These are phyloP conservation scores for Sus cebifrons DNA, from an alignment of 2,797 vertebrate genomes.

Conservation along the genomic window DNA sequence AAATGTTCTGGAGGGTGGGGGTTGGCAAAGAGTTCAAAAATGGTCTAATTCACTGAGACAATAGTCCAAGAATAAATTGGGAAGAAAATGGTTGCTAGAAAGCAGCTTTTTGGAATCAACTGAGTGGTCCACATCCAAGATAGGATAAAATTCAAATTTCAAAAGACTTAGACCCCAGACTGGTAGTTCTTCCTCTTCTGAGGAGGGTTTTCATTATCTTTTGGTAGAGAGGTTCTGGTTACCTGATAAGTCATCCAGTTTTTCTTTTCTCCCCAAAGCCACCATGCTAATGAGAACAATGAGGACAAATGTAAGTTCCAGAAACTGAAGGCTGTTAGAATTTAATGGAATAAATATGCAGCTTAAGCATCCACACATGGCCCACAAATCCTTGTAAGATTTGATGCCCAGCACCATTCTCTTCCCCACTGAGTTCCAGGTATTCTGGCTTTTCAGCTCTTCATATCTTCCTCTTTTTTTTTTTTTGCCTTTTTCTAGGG, in stretches of 20 bases:
- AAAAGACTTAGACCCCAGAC: conserved; percentile 21
- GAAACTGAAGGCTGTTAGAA: not conserved
- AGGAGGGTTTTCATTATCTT: conserved; percentile 7
- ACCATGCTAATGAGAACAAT: not conserved
- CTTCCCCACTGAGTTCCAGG: not conserved
- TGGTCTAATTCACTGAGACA: not conserved
- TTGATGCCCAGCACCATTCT: not conserved
- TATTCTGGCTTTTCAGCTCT: not conserved
- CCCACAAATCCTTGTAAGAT: conserved; percentile 13
- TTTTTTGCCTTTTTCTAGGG: too few relatives aligned
- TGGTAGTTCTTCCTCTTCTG: conserved; percentile 25
- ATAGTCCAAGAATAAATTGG: not conserved
- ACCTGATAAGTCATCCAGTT: not conserved
- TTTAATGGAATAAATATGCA: not conserved
- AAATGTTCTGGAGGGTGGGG: not conserved
- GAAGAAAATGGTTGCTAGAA: conserved; percentile 26
- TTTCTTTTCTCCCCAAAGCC: not conserved
- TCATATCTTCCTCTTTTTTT: not conserved
- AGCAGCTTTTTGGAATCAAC: conserved; percentile 44
- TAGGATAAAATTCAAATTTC: conserved; percentile 49
- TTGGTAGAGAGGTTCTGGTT: not conserved
- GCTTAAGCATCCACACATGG: not conserved
- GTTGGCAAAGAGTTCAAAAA: conserved; percentile 19
- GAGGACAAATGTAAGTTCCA: not conserved
- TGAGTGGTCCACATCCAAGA: not conserved